phyloP scores from a whole-genome alignment of 2,113 vertebrate species.

The Nothobranchius kuhntae region DNA sequence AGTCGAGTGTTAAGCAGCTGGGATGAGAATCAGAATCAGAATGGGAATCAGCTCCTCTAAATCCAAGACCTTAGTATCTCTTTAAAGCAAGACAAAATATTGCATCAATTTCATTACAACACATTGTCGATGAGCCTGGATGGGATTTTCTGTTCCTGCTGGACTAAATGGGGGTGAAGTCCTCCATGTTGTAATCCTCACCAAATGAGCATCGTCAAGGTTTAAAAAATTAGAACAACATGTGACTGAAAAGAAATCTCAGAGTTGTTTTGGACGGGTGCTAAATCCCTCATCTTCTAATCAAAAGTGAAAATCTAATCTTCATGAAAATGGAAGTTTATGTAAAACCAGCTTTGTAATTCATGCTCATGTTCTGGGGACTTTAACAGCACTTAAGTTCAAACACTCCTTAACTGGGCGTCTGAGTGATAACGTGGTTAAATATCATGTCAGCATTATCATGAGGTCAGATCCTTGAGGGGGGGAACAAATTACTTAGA shows the following conservation, averaged over 20 bases:
- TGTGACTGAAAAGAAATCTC: background rate
- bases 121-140: no score
- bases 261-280: background rate
- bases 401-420: conserved; percentile 58
- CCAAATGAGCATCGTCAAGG: background rate
- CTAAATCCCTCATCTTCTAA: background rate
- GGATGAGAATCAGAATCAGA: no score
- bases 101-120: no score
- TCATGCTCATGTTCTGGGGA: conserved; percentile 6
- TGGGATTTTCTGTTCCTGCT: no score
- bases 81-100: no score
- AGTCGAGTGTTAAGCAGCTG: no score
- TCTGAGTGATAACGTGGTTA: conserved; percentile 61
- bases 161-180: background rate
- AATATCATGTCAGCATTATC: conserved; percentile 60
- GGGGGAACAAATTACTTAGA: conserved; percentile 65
- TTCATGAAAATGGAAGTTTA: conserved; percentile 23
- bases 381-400: conserved; percentile 43
- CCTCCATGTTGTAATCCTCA: background rate
- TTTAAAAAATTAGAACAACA: conserved; percentile 3
- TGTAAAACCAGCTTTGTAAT: conserved; percentile 1
- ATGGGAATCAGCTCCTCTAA: no score
- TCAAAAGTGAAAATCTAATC: conserved; percentile 20
- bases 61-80: no score
- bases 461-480: conserved; percentile 60